Conservation (phyloP, 2,113 vertebrate genomes). For the Dipodomys stephensi region DNA sequence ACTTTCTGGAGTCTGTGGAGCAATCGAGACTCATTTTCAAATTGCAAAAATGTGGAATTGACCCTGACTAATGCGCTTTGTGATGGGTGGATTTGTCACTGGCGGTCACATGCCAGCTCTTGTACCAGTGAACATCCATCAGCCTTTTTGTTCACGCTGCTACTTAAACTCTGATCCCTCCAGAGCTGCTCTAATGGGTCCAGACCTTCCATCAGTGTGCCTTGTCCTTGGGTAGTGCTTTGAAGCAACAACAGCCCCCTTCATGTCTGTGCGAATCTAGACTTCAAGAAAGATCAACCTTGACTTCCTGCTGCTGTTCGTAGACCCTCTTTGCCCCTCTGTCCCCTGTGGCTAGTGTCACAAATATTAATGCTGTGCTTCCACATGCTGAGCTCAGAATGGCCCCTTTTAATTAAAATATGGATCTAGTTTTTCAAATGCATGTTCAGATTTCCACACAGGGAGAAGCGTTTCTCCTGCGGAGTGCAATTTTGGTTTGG, state of each 20-base stretch:
- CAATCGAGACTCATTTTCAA: slow-evolving; percentile 68
- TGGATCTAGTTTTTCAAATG: slow-evolving; percentile 65
- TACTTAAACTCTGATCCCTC: slow-evolving; percentile 53
- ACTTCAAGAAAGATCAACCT: slow-evolving; percentile 75
- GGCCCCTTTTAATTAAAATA: slow-evolving; percentile 79
- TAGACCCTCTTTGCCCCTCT: slow-evolving; percentile 64
- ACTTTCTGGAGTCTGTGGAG: not conserved
- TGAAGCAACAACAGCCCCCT: slow-evolving; percentile 74
- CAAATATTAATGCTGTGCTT: slow-evolving; percentile 75
- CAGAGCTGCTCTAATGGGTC: not conserved
- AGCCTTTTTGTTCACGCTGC: slow-evolving; percentile 18
- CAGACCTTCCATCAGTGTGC: slow-evolving; percentile 15
- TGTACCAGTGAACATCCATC: not conserved
- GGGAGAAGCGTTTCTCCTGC: slow-evolving; percentile 58
- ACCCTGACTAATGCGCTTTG: slow-evolving; percentile 36
- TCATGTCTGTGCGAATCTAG: slow-evolving; percentile 71
- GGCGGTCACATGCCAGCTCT: not conserved
- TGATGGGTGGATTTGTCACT: not conserved
- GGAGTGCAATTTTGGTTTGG: slow-evolving; percentile 67
- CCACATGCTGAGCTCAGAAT: slow-evolving; percentile 76
- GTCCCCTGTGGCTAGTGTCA: slow-evolving; percentile 61
- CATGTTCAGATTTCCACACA: slow-evolving; percentile 61
- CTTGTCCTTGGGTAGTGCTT: slow-evolving; percentile 67
- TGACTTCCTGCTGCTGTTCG: slow-evolving; percentile 63
- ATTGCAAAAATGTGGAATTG: not conserved